Evolutionary conservation across 1,140 invertebrate species (phyloP), one percentile per base, ranked within the genome.

Genomic region (Drosophila watanabei): DNA sequence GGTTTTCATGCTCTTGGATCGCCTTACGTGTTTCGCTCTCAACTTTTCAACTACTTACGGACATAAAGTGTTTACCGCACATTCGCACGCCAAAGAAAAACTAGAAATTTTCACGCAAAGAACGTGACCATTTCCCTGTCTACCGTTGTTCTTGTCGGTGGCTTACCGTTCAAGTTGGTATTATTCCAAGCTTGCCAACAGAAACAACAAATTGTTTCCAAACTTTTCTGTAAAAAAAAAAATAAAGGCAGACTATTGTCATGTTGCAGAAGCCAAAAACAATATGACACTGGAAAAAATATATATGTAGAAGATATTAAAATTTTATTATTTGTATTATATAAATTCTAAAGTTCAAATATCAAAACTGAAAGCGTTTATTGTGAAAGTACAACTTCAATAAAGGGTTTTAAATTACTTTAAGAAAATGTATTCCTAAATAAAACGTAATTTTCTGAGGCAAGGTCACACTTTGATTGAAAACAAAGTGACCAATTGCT

Each of bases 81-180:
- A 41, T n/a, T 39, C 71, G 39, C 52, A 63, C 39, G 58, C 39
- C 30, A 45, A 54, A 52, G 64, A 45, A 57, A 57, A 72, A 49
- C 48, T 56, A 54, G 33, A 51, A 45, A 46, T 71, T 80, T 48
- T 79, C 59, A 49, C 56, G 71, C 72, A 73, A 58, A 66, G 77
- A 54, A 87, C 83, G 83, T 86, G 83, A 86, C 83, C 79, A 79
- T 86, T 82, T 87, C 56, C 70, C 45, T 69, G 64, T 30, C 30
- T 80, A 54, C 41, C 59, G 57, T 51, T 79, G 33, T 59, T 82
- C n/a, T 28, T 59, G 49, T 35, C 59, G 58, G 10, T 41, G 66
- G 35, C 33, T 57, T 62, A 65, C 64, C 56, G 35, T 69, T 60
- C 24, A 71, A 84, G 71, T 65, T 76, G 51, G 46, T 72, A 71